Evolutionary conservation across 2,113 vertebrate genomes (phyloP), one percentile per base, ranked within the genome.

Genomic region (Syngnathus scovelli): DNA sequence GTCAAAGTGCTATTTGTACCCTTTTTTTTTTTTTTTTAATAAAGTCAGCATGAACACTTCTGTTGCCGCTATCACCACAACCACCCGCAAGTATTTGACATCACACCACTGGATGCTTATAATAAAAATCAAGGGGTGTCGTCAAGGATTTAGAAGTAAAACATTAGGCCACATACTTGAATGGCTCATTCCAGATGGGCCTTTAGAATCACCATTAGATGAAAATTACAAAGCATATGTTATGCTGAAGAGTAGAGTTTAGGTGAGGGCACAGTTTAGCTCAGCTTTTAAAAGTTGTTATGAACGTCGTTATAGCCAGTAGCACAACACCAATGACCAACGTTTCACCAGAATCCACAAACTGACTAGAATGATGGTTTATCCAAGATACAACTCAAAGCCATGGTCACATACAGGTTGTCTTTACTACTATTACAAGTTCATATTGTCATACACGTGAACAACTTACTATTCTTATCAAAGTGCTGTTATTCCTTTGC

Each of bases 271-370:
- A 64, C 70, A 83, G 75, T 67, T 64, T 72, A 79, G 44, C 82
- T 77, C 66, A 67, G 65, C 81, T 66, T 52, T 69, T 70, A 76
- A 73, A 75, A 3, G 27, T 33, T 33, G 27, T 33, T 33, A 33
- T 33, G 3, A 33, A 33, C 27, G 27, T 33, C 2, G 27, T 33
- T 33, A 33, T 33, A 33, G 27, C 27, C 75, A 59, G 70, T 13
- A 82, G 70, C 67, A 87, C 71, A 76, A 87, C 81, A 82, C 56
- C 13, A 15, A 78, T 66, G 62, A 79, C 49, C 73, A 74, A 68
- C 71, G 66, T 54, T 70, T 72, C 64, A 82, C 71, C 68, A 76
- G 71, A 74, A 78, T 74, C 77, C 66, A 70, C 69, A 72, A 77
- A 39, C 61, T 66, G 71, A 74, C 65, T 62, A 59, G 66, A 46